Evolutionary conservation across 2,888 invertebrate species (phyloP), one percentile per base, ranked within the genome.

Genomic region (Callinectes sapidus): DNA sequence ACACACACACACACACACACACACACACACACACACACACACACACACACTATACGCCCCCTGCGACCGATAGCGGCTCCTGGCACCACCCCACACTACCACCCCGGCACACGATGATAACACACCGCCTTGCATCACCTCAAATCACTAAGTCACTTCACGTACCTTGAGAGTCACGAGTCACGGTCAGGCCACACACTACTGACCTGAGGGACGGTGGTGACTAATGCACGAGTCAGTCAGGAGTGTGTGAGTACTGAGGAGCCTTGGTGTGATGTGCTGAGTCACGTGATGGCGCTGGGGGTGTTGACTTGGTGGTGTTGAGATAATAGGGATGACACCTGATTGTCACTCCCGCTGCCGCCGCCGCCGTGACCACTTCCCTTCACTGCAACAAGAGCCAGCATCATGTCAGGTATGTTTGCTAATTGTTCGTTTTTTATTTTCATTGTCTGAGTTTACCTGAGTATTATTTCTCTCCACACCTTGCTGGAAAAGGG

Each of bases 321-420:
- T 35, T 13, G 81, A 81, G 81, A 35, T 81, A 81, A 35, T 0
- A 35, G 18, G 81, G 81, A 28, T 71, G 81, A 81, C 81, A 35
- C 10, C 81, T 32, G 35, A 8, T 2, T 81, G 35, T 35, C 81
- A 81, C 35, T 81, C 81, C 32, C 35, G 14, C 81, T 18, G 32
- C 81, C 18, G 81, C 81, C 14, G 16, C 81, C 81, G 16, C 35
- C 81, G 16, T 32, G 35, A 81, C 81, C 81, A 81, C 71, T n/a
- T n/a, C 71, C 28, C 35, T 8, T 71, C n/a, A 28, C 28, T 10
- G 32, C 81, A 81, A 35, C 14, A 35, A 13, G 28, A 23, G 13
- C 5, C 71, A 71, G 23, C 71, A 81, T 35, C 35, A 81, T 81
- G 81, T 81, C 81, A 81, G 81, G 81, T 81, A 35, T 13, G 81